These are phyloP conservation scores for Avahi laniger DNA, from an alignment of 2,797 vertebrate genomes.

Conservation along the genomic window DNA sequence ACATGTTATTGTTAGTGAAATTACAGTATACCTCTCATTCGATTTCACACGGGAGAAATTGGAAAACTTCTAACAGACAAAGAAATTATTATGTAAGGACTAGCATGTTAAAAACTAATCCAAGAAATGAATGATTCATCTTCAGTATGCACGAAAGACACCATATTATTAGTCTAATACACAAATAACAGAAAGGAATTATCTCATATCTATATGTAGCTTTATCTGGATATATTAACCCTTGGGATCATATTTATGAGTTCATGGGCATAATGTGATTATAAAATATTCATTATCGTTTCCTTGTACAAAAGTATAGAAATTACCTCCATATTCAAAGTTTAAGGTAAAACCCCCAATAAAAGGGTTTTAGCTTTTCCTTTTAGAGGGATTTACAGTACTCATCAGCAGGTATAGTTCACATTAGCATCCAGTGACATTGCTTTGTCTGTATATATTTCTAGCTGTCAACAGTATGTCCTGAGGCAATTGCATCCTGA, in stretches of 20 bases:
- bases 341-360: conserved; percentile 77
- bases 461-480: conserved; percentile 98
- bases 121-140: conserved; percentile 66
- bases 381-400: conserved; percentile 90
- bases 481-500: conserved; percentile 94
- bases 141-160: conserved; percentile 52
- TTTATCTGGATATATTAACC: conserved; percentile 42
- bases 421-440: conserved; percentile 96
- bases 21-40: conserved; percentile 60
- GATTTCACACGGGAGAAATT: conserved; percentile 50
- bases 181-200: conserved; percentile 67
- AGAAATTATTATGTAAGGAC: conserved; percentile 64
- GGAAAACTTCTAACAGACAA: conserved; percentile 63
- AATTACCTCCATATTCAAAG: conserved; percentile 53
- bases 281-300: conserved; percentile 74
- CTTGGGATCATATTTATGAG: conserved; percentile 46
- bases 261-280: conserved; percentile 68
- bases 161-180: conserved; percentile 59
- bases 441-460: conserved; percentile 95
- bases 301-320: conserved; percentile 64
- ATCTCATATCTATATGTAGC: conserved; percentile 29
- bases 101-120: conserved; percentile 31
- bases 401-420: conserved; percentile 93
- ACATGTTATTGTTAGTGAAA: conserved; percentile 65
- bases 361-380: conserved; percentile 80